Base-by-base conservation (phyloP, 53 echinoderm and acorn worm genomes). In the Actinopyga echinites region DNA sequence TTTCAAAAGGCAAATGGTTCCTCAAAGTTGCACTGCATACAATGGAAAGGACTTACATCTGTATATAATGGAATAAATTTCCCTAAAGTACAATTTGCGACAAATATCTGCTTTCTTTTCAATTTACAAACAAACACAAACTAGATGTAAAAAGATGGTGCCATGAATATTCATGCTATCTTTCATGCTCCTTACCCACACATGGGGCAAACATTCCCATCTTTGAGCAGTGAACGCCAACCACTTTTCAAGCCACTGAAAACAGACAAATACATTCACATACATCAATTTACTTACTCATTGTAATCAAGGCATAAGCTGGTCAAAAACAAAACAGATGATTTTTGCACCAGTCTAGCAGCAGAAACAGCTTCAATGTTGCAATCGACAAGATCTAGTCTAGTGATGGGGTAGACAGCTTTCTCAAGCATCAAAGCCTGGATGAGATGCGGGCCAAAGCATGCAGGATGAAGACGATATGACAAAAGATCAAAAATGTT, bases 351-450 rank as follows among this genome's bases (percentile, higher is more conserved):
- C 5, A 99, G 84, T 91, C 99, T 92, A 84, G 89, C 90, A 28
- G 88, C 87, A 64, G 99, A 88, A 52, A 89, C 88, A 3, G 94
- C 43, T 9, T 86, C 80, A 4, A 99, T 58, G 42, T 75, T 69
- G 57, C 94, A 99, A 57, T 94, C 94, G 1, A 94, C 67, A 23
- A 99, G 63, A 19, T 99, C 99, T 60, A 99, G 49, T 29, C 93
- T 80, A 0, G 85, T 92, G 68, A 94, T 80, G 32, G 92, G 99
- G 40, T 99, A 99, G 11, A 87, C 84, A 0, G 92, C 92, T 83
- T 91, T 94, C 85, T 99, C 99, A 54, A 99, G 87, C 94, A 94
- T 99, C 68, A 99, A 67, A 77, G 77, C 77, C 77, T 77, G 71
- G 71, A 26, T 25, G 37, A 44, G 42, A 71, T 71, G 71, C 45